Evolutionary conservation across 2,888 invertebrate species (phyloP), one percentile per base, ranked within the genome.

Genomic region (Mechanitis mazaeus): DNA sequence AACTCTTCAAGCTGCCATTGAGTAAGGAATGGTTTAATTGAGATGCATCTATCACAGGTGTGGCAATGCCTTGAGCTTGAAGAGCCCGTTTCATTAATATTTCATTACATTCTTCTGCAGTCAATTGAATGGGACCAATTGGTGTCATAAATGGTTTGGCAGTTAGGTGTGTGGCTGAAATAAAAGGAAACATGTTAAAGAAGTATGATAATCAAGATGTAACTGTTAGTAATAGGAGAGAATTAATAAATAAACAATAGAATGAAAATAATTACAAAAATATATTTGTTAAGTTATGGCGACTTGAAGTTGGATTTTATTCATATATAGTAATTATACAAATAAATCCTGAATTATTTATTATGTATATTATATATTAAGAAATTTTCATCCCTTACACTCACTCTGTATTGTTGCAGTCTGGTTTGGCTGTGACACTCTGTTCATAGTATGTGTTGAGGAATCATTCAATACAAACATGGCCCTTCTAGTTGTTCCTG

Each of bases 51-150:
- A 90, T 86, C 11, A 91, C 90, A 0, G 90, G 85, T 3, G 88
- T 89, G 2, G 88, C 84, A 4, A 91, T 92, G 7, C 90, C 93
- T 68, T 91, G 91, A 2, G 94, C 93, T 69, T 94, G 94, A 0
- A 94, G 88, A 1, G 94, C 94, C 68, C 94, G 85, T 76, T 94
- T 94, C 93, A 94, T 94, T 69, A 94, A 84, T 67, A 94, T 94
- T 83, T 94, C 94, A 81, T 94, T 94, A 85, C 94, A 94, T 91
- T 94, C 94, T 79, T 94, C 94, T 1, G 94, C 93, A 0, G 94
- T 94, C 28, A 94, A 83, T 76, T 94, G 94, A 67, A 94, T 87
- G 6, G 94, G 94, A 55, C 94, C 94, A 59, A 94, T 86, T 3
- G 94, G 94, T 66, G 94, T 93, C 92, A 93, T 92, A 76, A 94